Evolutionary conservation across 37 sponge, comb jelly and placozoan genomes (phyloP).

Genomic region (Halisarca cf. caerulea): DNA sequence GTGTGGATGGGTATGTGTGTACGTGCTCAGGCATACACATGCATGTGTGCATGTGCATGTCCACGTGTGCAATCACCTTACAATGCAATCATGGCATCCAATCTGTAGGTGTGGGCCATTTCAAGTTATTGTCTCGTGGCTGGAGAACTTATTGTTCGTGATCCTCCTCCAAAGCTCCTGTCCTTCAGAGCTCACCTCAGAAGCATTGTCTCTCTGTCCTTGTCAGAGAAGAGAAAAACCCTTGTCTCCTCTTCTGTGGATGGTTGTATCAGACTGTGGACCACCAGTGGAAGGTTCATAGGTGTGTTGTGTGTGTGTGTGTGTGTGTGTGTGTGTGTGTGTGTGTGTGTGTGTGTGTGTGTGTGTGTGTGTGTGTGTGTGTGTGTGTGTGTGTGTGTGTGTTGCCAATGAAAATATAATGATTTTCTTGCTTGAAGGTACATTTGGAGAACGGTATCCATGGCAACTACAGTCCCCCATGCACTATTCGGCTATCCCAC

Average conservation of each 20-base stretch:
- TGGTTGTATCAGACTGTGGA: conserved; percentile 81
- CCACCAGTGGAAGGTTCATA: conserved; percentile 68
- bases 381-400: conserved; percentile 11
- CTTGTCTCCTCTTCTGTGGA: conserved; percentile 81
- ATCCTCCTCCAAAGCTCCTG: conserved; percentile 39
- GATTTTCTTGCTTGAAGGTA: conserved; percentile 44
- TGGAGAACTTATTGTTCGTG: neutral
- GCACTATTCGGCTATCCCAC: conserved; percentile 21
- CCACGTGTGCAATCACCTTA: neutral
- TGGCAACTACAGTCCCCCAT: conserved; percentile 61
- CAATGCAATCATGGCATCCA: neutral
- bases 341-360: neutral
- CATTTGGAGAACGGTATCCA: conserved; percentile 73
- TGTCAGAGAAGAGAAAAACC: conserved; percentile 56
- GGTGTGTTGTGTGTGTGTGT: conserved; percentile 35
- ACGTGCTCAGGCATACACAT: neutral
- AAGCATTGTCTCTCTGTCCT: conserved; percentile 57
- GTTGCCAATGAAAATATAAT: neutral
- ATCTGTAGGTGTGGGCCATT: conserved; percentile 70
- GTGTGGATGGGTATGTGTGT: neutral
- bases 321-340: neutral
- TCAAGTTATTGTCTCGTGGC: conserved; percentile 53
- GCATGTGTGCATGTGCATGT: neutral
- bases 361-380: neutral
- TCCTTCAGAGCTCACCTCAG: conserved; percentile 65